Base-by-base conservation (phyloP, 2,888 invertebrate genomes). In the Ametastegia equiseti region DNA sequence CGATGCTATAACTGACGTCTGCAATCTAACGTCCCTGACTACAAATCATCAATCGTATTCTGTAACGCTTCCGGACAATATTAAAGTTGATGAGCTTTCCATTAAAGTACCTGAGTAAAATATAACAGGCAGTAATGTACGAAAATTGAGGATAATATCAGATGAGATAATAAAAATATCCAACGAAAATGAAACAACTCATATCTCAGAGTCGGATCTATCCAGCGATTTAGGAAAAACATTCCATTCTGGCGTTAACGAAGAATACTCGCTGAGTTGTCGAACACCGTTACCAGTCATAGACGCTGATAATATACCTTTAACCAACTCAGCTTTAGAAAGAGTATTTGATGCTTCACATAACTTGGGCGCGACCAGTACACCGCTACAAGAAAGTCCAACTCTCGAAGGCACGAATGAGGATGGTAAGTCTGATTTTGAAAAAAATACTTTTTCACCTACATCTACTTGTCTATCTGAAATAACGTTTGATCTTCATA, bases 351-450 rank as follows among this genome's bases (percentile, higher is more conserved):
- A 67, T 23, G 23, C 42, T 39, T 42, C 36, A 67, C 23, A n/a
- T 67, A 42, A 67, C 19, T 36, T 42, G 7, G 67, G 39, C 42
- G 67, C 67, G 23, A 67, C 39, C 19, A 67, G 67, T 67, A 67
- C 67, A 67, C 67, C 67, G 67, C 19, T 67, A 42, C 39, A 39
- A 67, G 42, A n/a, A 11, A 36, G 42, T 42, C n/a, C 67, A 67
- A 42, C 67, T 67, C 9, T 67, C 5, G 39, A 23, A 19, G 23
- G 23, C 23, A 67, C 11, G 19, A 23, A 42, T 42, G 19, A 39
- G 42, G 42, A 42, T 23, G 67, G 67, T 67, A 23, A 67, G 67
- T 42, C 42, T 67, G 67, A 39, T 42, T 67, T 42, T 39, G 42
- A 42, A 67, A 42, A 42, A 23, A 67, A 19, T 42, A 23, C 63